Conservation (phyloP, 2,113 vertebrate genomes). For the Brienomyrus brachyistius region DNA sequence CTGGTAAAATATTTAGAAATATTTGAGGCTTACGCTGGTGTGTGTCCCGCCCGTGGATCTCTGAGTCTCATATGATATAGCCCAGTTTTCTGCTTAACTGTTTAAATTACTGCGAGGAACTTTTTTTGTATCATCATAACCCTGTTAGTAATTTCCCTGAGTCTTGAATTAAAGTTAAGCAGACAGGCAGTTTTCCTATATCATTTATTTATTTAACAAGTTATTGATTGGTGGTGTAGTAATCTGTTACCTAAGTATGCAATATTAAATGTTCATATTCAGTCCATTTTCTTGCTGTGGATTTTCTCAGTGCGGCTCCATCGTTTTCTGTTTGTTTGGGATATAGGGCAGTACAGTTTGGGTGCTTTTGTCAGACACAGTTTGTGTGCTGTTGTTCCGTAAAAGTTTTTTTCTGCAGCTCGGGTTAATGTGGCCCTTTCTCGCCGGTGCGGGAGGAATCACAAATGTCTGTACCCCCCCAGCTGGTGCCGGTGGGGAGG, state of each 20-base stretch:
- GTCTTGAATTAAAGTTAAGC: constrained; percentile 62
- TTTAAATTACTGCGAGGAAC: constrained; percentile 7
- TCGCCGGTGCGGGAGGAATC: constrained; percentile 35
- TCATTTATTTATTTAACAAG: constrained; percentile 78
- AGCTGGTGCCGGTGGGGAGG: neutral
- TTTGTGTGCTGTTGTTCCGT: constrained; percentile 72
- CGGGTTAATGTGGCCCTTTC: constrained; percentile 23
- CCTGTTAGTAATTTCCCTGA: constrained; percentile 59
- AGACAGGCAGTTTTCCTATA: constrained; percentile 69
- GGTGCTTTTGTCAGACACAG: constrained; percentile 73
- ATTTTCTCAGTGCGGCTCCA: constrained; percentile 37
- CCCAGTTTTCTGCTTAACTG: neutral
- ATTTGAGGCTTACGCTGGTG: neutral
- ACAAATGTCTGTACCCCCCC: constrained; percentile 14
- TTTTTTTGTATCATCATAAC: constrained; percentile 9
- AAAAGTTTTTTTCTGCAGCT: constrained; percentile 45
- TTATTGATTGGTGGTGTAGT: constrained; percentile 55
- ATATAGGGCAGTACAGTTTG: constrained; percentile 68
- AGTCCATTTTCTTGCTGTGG: constrained; percentile 46
- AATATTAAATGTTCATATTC: constrained; percentile 65
- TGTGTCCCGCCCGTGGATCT: neutral
- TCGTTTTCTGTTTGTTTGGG: constrained; percentile 56
- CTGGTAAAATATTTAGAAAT: neutral
- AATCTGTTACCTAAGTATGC: constrained; percentile 72
- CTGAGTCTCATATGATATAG: neutral